Evolutionary conservation across 2,797 vertebrate genomes (phyloP), one percentile per base, ranked within the genome.

Genomic region (Serranus cabrilla): DNA sequence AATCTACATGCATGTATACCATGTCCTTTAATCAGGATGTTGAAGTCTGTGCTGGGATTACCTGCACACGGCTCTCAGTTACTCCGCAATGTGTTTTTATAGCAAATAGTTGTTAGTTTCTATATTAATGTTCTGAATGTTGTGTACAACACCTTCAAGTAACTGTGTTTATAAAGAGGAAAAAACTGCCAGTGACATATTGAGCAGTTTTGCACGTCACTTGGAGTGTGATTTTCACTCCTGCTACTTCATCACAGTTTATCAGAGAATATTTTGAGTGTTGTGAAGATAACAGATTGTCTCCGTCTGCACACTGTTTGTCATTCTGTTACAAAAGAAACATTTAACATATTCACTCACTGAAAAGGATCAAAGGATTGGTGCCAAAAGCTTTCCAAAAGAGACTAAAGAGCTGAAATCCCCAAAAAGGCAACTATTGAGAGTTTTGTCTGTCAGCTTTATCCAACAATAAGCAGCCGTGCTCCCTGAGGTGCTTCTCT

Each of bases 331-430:
- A 64, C 64, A 76, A 42, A 40, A 39, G 14, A 62, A 42, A 12
- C 1, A 2, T 46, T 75, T 27, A 52, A 49, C 42, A 51, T 43
- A 61, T 70, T 79, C 40, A n/a, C 4, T 64, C 17, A 0, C 11
- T 60, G 27, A 79, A 71, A 25, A 13, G 27, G 14, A 45, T 39
- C 23, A 1, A 17, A 51, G 2, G 12, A 43, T 60, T 52, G 51
- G 39, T 61, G 62, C 56, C 55, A 57, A 67, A 40, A 60, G 37
- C 21, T 74, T 84, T 83, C 80, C 51, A 55, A 61, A 61, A 65
- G 37, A 66, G 50, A 62, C 20, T 3, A 11, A 77, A 40, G n/a
- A 57, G 69, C 18, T 71, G 39, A 83, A 61, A 67, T 70, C 58
- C 43, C 25, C 34, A 34, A 56, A 51, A 63, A 69, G 42, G 3